Evolutionary conservation across 2,113 vertebrate species (phyloP).

Genomic region (Talpa occidentalis): DNA sequence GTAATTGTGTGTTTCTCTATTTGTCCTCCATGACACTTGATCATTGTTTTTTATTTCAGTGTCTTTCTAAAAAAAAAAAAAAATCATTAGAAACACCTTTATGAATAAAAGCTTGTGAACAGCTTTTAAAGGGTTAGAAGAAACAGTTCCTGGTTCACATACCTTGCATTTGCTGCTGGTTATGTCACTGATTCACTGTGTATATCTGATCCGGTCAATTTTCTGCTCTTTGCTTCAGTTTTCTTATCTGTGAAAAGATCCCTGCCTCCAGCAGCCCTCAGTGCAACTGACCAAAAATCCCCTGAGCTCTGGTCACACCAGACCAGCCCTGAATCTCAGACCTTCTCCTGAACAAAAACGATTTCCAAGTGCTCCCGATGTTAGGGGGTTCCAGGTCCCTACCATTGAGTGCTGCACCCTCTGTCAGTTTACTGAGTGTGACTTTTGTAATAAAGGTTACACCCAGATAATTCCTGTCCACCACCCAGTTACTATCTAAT

Average conservation of each 20-base stretch:
- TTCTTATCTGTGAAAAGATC: background rate
- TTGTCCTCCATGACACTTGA: background rate
- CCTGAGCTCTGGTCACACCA: background rate
- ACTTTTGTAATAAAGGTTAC: constrained; percentile 29
- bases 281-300: background rate
- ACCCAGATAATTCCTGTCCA: background rate
- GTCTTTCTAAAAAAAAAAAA: background rate
- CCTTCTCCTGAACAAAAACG: background rate
- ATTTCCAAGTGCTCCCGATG: background rate
- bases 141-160: fast-evolving
- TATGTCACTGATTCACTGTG: background rate
- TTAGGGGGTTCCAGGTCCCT: background rate
- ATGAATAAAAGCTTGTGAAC: background rate
- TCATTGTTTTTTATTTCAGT: background rate
- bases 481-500: background rate
- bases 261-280: background rate
- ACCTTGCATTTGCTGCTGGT: background rate
- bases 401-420: fast-evolving
- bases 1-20: background rate
- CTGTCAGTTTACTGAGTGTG: background rate
- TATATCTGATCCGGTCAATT: background rate
- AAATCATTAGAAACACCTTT: background rate
- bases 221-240: background rate
- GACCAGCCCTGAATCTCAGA: background rate
- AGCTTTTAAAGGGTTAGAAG: background rate